phyloP scores from a whole-genome alignment of 2,797 vertebrate genomes.

The Rhinichthys osculus region DNA sequence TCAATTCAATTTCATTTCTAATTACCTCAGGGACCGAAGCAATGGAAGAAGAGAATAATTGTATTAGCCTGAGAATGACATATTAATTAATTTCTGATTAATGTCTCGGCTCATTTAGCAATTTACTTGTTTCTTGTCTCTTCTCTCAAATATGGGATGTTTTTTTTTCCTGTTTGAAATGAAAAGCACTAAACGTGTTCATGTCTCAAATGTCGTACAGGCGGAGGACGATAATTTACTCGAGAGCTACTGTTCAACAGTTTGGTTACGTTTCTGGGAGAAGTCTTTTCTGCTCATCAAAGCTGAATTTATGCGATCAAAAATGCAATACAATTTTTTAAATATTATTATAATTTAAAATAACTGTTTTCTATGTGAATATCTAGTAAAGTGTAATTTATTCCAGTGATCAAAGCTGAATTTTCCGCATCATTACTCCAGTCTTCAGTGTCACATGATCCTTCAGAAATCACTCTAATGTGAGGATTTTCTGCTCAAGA shows the following conservation, averaged over 20 bases:
- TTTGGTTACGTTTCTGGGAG: neutral
- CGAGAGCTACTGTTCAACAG: neutral
- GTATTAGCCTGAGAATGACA: constrained; percentile 59
- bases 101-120: constrained; percentile 54
- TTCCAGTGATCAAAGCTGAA: neutral
- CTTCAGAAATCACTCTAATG: neutral
- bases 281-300: neutral
- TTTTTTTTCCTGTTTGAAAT: neutral
- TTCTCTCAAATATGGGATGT: neutral
- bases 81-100: constrained; percentile 64
- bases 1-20: constrained; percentile 59
- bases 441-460: neutral
- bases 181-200: neutral
- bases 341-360: neutral
- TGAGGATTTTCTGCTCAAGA: neutral
- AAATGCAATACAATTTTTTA: accelerated
- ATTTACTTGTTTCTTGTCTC: constrained; percentile 23
- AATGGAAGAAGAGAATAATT: constrained; percentile 52
- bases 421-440: neutral
- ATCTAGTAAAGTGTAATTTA: neutral
- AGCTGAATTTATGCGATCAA: neutral
- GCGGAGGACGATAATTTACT: neutral
- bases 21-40: constrained; percentile 60
- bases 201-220: neutral
- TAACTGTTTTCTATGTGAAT: neutral